Evolutionary conservation across 2,888 invertebrate genomes (phyloP).

Genomic region (Pristionchus arcanus): DNA sequence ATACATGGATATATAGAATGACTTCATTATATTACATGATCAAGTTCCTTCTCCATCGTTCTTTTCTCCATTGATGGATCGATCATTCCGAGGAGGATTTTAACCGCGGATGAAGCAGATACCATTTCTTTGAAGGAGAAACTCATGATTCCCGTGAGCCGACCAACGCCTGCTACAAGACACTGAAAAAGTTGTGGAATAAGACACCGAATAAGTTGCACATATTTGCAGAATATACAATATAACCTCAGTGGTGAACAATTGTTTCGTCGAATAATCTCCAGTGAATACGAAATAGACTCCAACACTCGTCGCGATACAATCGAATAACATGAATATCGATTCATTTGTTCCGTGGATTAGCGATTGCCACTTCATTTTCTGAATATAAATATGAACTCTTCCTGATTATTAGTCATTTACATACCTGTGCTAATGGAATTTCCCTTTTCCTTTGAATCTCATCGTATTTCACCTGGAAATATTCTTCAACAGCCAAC

Average conservation of each 20-base stretch:
- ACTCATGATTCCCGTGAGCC: background rate
- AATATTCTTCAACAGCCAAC: constrained; percentile 5
- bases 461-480: background rate
- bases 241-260: background rate
- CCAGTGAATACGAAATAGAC: constrained; percentile 15
- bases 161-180: background rate
- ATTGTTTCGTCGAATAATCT: constrained; percentile 22
- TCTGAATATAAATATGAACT: background rate
- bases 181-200: background rate
- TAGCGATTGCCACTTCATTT: background rate
- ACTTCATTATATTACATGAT: background rate
- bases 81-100: background rate
- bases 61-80: constrained; percentile 26
- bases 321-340: constrained; percentile 17
- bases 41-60: background rate
- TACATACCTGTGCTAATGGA: constrained; percentile 1
- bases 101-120: background rate
- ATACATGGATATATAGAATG: background rate
- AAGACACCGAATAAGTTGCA: no score
- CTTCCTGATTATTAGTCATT: background rate
- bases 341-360: constrained; percentile 32
- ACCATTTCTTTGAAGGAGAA: constrained; percentile 13
- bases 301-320: constrained; percentile 27
- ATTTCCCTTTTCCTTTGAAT: constrained; percentile 16
- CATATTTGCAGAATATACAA: background rate